A percentile compares a stretch with the other conserved stretches of the same genome.
Conservation (phyloP, 2,888 invertebrate genomes). For the Tinea pellionella region DNA sequence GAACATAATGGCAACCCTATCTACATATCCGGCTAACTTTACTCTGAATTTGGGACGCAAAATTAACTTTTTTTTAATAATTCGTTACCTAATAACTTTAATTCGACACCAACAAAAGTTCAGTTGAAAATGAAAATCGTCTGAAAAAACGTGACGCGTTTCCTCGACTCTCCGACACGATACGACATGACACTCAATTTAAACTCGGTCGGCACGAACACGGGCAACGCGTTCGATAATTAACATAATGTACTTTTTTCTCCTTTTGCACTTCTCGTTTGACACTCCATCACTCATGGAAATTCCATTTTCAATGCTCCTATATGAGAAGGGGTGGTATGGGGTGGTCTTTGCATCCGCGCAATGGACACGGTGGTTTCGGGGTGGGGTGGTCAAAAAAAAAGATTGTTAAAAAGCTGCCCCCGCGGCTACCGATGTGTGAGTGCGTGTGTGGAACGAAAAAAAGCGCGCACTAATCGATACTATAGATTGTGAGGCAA, state of each 20-base stretch:
- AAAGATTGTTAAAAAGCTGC: slow-evolving; percentile 69
- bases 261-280: slow-evolving; percentile 67
- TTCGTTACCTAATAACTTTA: neutral
- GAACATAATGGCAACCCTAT: no score
- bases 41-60: neutral
- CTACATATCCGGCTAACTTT: no score
- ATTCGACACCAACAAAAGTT: neutral
- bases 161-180: slow-evolving; percentile 29
- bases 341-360: slow-evolving; percentile 67
- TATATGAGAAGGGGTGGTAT: slow-evolving; percentile 51
- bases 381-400: slow-evolving; percentile 57
- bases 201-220: slow-evolving; percentile 37
- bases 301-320: slow-evolving; percentile 70
- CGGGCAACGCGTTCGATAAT: slow-evolving; percentile 56
- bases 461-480: slow-evolving; percentile 67
- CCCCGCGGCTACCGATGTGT: slow-evolving; percentile 60
- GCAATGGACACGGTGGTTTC: slow-evolving; percentile 66
- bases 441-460: slow-evolving; percentile 54
- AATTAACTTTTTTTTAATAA: neutral
- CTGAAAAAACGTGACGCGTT: slow-evolving; percentile 31
- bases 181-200: slow-evolving; percentile 65
- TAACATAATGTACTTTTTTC: slow-evolving; percentile 68
- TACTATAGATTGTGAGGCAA: slow-evolving; percentile 68
- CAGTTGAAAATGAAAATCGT: neutral
- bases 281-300: slow-evolving; percentile 71